phyloP scores from a whole-genome alignment of 2,888 invertebrate species.

The Drosophila mimetica region DNA sequence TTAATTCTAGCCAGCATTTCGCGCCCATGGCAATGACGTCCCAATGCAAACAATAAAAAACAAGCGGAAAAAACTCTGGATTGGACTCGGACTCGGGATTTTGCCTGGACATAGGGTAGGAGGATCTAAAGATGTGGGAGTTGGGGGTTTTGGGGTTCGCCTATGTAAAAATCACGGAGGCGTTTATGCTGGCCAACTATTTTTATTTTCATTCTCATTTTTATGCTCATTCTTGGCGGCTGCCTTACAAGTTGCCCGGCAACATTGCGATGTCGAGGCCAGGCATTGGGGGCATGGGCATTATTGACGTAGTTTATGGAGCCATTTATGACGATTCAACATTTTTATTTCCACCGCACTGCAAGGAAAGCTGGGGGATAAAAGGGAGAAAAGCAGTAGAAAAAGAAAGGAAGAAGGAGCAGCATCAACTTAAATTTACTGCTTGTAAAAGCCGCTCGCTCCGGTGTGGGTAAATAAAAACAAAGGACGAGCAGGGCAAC shows the following conservation, averaged over 20 bases:
- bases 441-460: slow-evolving; percentile 63
- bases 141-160: slow-evolving; percentile 8
- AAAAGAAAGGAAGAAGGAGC: slow-evolving; percentile 1
- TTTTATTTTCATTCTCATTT: slow-evolving; percentile 67
- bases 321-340: slow-evolving; percentile 82
- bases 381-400: neutral
- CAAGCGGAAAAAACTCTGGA: slow-evolving; percentile 28
- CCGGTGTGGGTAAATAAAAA: slow-evolving; percentile 77
- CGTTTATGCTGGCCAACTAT: slow-evolving; percentile 77
- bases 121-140: slow-evolving; percentile 7
- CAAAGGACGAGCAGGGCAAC: slow-evolving; percentile 52
- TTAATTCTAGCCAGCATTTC: slow-evolving; percentile 75
- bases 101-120: slow-evolving; percentile 16
- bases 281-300: slow-evolving; percentile 30
- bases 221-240: slow-evolving; percentile 58
- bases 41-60: slow-evolving; percentile 71
- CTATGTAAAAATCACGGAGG: slow-evolving; percentile 78
- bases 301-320: slow-evolving; percentile 80
- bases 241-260: slow-evolving; percentile 55
- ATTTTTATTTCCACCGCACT: slow-evolving; percentile 78
- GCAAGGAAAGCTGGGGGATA: slow-evolving; percentile 40
- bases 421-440: slow-evolving; percentile 75
- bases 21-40: slow-evolving; percentile 77
- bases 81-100: slow-evolving; percentile 10
- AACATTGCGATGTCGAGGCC: slow-evolving; percentile 52